Conservation (phyloP, 2,888 invertebrate species). For the Hypolimnas misippus region DNA sequence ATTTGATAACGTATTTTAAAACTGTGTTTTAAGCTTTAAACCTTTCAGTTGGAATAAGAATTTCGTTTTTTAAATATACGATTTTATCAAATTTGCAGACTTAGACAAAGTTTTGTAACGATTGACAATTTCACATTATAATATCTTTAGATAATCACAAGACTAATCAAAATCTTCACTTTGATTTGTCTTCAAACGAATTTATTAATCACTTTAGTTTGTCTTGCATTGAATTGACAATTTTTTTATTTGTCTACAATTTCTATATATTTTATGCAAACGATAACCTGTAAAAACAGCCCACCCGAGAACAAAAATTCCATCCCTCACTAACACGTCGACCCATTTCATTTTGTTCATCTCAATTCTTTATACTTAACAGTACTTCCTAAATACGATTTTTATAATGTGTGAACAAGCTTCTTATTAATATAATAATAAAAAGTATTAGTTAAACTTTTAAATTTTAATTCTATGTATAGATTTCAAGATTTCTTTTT, state of each 20-base stretch:
- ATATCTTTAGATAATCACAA: too few relatives aligned
- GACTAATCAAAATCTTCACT: neutral
- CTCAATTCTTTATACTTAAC: slow-evolving; percentile 67
- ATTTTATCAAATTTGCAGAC: neutral
- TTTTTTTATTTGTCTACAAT: neutral
- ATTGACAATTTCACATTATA: neutral
- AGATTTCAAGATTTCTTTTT: slow-evolving; percentile 79
- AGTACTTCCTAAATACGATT: slow-evolving; percentile 80
- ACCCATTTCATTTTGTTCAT: slow-evolving; percentile 54
- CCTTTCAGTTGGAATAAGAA: too few relatives aligned
- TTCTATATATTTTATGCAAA: slow-evolving; percentile 45
- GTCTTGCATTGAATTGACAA: neutral
- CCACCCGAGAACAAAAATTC: slow-evolving; percentile 55
- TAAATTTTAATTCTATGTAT: slow-evolving; percentile 82
- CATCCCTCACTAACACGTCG: slow-evolving; percentile 64
- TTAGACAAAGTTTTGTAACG: neutral
- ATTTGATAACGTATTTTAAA: neutral
- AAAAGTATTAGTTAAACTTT: slow-evolving; percentile 83
- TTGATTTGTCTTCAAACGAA: too few relatives aligned
- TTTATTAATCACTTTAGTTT: neutral
- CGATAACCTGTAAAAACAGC: slow-evolving; percentile 45
- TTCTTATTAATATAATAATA: slow-evolving; percentile 79
- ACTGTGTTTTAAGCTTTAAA: too few relatives aligned
- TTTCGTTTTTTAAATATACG: too few relatives aligned
- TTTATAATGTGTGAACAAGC: slow-evolving; percentile 84